A percentile compares a stretch with the other conserved stretches of the same genome.
phyloP scores from a whole-genome alignment of 2,113 vertebrate genomes.

The Gavia stellata region DNA sequence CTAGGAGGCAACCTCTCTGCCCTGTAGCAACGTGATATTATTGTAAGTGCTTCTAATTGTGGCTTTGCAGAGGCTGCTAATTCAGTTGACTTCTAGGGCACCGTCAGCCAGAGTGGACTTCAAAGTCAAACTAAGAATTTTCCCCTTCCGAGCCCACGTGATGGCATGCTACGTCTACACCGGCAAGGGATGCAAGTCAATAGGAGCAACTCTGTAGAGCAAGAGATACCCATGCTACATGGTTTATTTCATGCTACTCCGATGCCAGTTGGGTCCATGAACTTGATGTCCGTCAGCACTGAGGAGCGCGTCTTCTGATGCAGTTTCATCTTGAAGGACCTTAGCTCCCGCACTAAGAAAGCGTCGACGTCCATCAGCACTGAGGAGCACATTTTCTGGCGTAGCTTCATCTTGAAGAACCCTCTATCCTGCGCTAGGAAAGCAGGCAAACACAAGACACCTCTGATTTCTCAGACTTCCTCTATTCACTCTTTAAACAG shows the following conservation, averaged over 20 bases:
- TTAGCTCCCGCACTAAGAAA: neutral
- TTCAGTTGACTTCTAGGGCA: neutral
- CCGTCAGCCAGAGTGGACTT: neutral
- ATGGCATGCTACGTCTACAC: neutral
- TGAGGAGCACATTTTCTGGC: neutral
- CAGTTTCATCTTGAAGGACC: neutral
- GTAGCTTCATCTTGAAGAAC: neutral
- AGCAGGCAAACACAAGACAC: too few relatives aligned
- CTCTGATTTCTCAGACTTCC: too few relatives aligned
- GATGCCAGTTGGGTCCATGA: neutral
- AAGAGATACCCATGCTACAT: too few relatives aligned
- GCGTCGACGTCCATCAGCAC: neutral
- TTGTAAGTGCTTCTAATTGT: neutral
- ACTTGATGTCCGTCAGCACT: neutral
- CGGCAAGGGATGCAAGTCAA: neutral
- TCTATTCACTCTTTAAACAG: neutral
- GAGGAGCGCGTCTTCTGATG: too few relatives aligned
- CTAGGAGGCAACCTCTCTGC: neutral
- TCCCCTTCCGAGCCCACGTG: neutral
- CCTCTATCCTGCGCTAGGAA: neutral
- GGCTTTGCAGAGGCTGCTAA: neutral
- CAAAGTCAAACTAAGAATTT: neutral
- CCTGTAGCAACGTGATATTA: neutral
- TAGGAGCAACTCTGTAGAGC: neutral
- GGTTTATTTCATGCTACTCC: accelerated